phyloP scores from a whole-genome alignment of 64 coral and sea anemone genomes.

The Pachyseris speciosa region DNA sequence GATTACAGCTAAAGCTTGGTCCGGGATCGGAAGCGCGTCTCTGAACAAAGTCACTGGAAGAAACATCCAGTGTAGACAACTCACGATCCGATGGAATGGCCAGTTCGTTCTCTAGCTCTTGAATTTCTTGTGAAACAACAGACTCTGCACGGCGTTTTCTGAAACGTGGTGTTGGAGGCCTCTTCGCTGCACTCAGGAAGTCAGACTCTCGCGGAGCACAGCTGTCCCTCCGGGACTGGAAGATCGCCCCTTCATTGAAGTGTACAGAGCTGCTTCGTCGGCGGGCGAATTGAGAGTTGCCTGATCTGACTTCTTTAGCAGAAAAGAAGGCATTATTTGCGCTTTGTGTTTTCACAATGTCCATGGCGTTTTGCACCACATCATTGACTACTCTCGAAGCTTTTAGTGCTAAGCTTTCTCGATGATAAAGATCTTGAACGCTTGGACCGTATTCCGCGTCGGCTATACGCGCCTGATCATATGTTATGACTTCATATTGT shows the following conservation, averaged over 20 bases:
- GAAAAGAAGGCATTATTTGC: background rate
- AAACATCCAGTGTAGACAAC: background rate
- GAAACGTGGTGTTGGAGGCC: conserved; percentile 81
- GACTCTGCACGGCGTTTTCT: background rate
- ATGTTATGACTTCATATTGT: background rate
- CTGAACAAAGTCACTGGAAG: background rate
- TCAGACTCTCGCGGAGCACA: conserved; percentile 14
- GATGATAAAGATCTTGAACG: background rate
- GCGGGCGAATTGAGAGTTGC: background rate
- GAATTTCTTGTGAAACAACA: background rate
- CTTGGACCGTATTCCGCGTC: background rate
- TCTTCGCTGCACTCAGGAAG: conserved; percentile 19
- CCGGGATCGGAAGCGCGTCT: background rate
- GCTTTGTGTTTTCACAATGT: conserved; percentile 4
- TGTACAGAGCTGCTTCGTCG: conserved; percentile 65
- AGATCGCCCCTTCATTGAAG: conserved; percentile 16
- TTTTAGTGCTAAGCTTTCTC: background rate
- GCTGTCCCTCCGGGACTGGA: conserved; percentile 52
- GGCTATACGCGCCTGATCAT: background rate
- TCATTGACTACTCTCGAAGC: conserved; percentile 21
- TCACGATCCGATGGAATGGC: background rate
- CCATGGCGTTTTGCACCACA: background rate
- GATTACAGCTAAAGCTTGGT: background rate
- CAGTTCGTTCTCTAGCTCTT: conserved; percentile 46
- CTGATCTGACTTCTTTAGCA: background rate